Percentiles rank a stretch among this genome's conserved stretches.
Conservation (phyloP, 2,888 invertebrate species). For the Apeira syringaria region DNA sequence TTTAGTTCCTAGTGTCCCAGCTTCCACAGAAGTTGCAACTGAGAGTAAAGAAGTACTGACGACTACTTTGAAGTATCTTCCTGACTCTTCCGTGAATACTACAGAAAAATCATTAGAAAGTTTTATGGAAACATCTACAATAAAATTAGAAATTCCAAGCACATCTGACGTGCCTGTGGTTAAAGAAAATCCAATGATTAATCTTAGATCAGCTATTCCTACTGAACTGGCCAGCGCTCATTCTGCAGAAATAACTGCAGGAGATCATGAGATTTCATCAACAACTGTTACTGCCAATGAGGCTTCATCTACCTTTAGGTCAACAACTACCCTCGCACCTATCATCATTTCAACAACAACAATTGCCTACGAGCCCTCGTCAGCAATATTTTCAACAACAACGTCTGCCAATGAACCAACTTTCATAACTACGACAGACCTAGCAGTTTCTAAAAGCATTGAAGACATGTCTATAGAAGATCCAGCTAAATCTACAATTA, state of each 20-base stretch:
- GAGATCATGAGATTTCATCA: constrained; percentile 2
- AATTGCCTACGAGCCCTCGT: constrained; percentile 7
- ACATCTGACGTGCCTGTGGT: constrained; percentile 33
- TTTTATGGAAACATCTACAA: constrained; percentile 34
- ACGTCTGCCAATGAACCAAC: constrained; percentile 14
- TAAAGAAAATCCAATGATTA: constrained; percentile 60
- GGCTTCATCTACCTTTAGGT: constrained; percentile 1
- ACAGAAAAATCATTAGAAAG: constrained; percentile 41
- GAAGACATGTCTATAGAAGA: constrained; percentile 29
- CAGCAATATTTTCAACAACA: constrained; percentile 21
- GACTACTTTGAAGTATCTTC: constrained; percentile 42
- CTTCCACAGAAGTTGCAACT: constrained; percentile 34
- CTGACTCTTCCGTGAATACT: constrained; percentile 38
- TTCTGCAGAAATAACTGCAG: constrained; percentile 34
- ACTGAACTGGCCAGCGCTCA: constrained; percentile 60
- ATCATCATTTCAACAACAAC: constrained; percentile 4
- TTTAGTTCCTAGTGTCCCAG: constrained; percentile 39
- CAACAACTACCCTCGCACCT: constrained; percentile 9
- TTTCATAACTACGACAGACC: not conserved
- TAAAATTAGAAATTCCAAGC: constrained; percentile 33
- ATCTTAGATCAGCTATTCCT: constrained; percentile 67
- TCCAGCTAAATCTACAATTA: constrained; percentile 5
- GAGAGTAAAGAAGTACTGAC: constrained; percentile 40
- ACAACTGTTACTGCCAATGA: constrained; percentile 4
- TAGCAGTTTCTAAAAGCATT: constrained; percentile 22